Conservation (phyloP, 2,888 invertebrate genomes). For the Trypoxylon attenuatum region DNA sequence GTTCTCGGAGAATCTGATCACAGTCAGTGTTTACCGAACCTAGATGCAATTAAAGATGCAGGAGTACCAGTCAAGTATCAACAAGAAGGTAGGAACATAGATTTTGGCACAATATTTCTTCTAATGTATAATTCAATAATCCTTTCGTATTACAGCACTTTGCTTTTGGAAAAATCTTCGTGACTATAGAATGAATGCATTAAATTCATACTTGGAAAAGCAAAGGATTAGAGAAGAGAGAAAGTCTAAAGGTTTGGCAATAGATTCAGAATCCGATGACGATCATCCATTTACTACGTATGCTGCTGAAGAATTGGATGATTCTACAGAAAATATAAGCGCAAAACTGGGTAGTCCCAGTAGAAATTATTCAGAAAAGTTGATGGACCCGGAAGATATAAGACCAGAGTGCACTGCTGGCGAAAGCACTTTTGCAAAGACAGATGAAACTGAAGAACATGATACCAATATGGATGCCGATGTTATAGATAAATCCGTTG, state of each 20-base stretch:
- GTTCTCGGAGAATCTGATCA: conserved; percentile 67
- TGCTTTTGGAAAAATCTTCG: conserved; percentile 61
- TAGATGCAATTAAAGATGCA: conserved; percentile 58
- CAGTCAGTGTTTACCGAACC: conserved; percentile 61
- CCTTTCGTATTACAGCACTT: too few species aligned
- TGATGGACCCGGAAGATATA: background rate
- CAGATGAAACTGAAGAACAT: background rate
- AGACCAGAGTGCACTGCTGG: background rate
- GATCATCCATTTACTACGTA: conserved; percentile 65
- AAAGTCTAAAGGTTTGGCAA: conserved; percentile 59
- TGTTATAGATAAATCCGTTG: background rate
- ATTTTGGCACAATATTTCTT: too few species aligned
- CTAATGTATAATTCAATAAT: too few species aligned
- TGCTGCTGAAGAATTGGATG: conserved; percentile 14
- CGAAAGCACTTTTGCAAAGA: too few species aligned
- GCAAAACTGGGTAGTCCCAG: background rate
- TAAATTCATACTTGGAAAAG: conserved; percentile 63
- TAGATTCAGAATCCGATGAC: conserved; percentile 67
- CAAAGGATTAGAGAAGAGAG: conserved; percentile 64
- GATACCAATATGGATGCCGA: background rate
- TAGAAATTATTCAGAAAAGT: background rate
- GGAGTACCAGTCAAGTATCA: conserved; percentile 66
- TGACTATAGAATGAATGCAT: conserved; percentile 59
- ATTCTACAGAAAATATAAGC: background rate
- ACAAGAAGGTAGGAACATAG: conserved; percentile 57